Evolutionary conservation across 2,888 invertebrate species (phyloP).

Genomic region (Suillia variegata): DNA sequence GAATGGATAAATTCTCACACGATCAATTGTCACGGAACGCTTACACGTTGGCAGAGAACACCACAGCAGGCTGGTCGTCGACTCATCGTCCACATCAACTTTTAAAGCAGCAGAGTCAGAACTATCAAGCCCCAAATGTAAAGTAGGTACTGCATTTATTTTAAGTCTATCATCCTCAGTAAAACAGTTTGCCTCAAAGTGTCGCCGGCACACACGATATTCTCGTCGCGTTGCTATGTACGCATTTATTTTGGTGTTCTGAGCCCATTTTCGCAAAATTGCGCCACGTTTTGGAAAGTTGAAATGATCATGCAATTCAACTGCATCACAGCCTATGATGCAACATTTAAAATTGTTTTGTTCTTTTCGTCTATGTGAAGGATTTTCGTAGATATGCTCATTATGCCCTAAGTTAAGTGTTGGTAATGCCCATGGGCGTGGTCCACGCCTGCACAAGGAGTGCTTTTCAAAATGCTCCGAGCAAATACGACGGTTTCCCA

Average conservation of each 20-base stretch:
- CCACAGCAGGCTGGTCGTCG: background rate
- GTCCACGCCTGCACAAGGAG: conserved; percentile 25
- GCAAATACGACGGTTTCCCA: conserved; percentile 32
- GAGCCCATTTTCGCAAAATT: conserved; percentile 26
- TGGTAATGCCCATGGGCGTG: conserved; percentile 37
- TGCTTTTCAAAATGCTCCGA: conserved; percentile 45
- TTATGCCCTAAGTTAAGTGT: conserved; percentile 44
- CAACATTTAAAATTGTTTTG: background rate
- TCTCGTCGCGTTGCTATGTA: conserved; percentile 19
- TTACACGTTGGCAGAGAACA: background rate
- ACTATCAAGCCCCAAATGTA: too few relatives aligned
- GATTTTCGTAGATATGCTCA: background rate
- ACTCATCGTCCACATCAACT: conserved; percentile 16
- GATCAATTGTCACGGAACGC: background rate
- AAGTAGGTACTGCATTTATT: conserved; percentile 24
- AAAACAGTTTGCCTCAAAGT: conserved; percentile 24
- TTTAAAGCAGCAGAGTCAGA: conserved; percentile 6
- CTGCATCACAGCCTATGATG: background rate
- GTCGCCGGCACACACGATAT: conserved; percentile 22
- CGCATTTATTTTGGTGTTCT: conserved; percentile 23
- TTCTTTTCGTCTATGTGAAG: background rate
- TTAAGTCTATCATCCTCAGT: conserved; percentile 15
- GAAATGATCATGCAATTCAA: conserved; percentile 20
- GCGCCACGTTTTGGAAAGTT: conserved; percentile 25
- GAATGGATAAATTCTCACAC: conserved; percentile 1